Base-by-base conservation (phyloP, 2,797 vertebrate genomes). In the Tokudaia tokunoshimensis region DNA sequence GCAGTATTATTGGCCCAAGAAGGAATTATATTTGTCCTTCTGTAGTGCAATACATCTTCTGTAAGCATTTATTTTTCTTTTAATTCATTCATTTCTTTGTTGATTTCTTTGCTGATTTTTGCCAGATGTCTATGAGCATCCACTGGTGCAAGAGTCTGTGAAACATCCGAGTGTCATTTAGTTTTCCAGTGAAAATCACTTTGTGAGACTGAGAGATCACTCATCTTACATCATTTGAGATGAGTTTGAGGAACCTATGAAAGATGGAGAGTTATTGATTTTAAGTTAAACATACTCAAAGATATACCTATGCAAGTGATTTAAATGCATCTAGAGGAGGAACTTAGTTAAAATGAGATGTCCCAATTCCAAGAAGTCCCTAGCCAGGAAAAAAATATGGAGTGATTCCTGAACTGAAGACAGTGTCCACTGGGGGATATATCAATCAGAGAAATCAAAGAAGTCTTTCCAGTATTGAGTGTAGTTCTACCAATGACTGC, bases 211-310 rank as follows among this genome's bases (percentile, higher is more conserved):
- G 78, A 37, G 72, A 72, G 12, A 94, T 83, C 55, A 57, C 26
- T 41, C 50, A 84, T 76, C 59, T 95, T 94, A 13, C 17, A 86
- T 87, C 24, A 81, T 34, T 94, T 91, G 34, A 6, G 19, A 82
- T 52, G 26, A 93, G 29, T 24, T 24, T 82, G 78, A 96, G 86
- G 80, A 55, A 20, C 86, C 76, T 86, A 70, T 44, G 24, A 90
- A 94, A 22, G 50, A 89, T 83, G 93, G 70, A 82, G 15, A 95
- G 57, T 52, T 67, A 82, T 41, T 55, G 59, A 94, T 94, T 93
- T 92, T 44, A 96, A 94, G 55, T 86, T 37, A 76, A 63, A 92
- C 41, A 90, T 85, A 84, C 20, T 31, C 17, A 94, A 57, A 75
- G 8, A 2, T 92, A 20, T 88, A 65, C 31, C 88, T 26, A 78